phyloP scores from a whole-genome alignment of 2,797 vertebrate species.

The Emydoidea blandingii region DNA sequence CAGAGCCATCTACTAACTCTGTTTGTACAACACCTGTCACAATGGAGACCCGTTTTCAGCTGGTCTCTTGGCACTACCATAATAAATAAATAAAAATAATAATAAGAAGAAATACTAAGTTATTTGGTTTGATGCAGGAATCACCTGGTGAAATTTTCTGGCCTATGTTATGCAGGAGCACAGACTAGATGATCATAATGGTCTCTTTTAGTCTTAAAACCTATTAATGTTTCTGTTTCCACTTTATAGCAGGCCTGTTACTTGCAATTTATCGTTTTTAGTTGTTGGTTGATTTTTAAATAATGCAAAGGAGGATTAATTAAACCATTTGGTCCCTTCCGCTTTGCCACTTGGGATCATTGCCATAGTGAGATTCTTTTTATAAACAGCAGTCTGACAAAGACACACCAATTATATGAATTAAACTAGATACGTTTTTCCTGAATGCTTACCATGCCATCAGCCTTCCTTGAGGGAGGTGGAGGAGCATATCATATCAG shows the following conservation, averaged over 20 bases:
- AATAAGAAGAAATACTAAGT: not conserved
- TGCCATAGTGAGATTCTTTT: conserved; percentile 65
- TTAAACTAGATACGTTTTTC: conserved; percentile 42
- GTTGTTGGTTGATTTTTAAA: not conserved
- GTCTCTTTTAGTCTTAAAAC: not conserved
- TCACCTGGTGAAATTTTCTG: not conserved
- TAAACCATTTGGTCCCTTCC: conserved; percentile 16
- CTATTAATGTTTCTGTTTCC: not conserved
- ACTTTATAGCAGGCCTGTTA: not conserved
- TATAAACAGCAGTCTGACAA: conserved; percentile 48
- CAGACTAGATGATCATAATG: not conserved
- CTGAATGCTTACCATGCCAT: not conserved
- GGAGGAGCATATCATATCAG: not conserved
- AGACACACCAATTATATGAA: conserved; percentile 52
- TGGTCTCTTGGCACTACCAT: not conserved
- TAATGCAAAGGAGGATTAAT: conserved; percentile 31
- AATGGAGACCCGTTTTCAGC: not conserved
- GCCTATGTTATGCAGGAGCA: not conserved
- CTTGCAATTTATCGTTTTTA: not conserved
- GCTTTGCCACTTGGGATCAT: conserved; percentile 43
- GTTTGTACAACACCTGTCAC: not conserved
- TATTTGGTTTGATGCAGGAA: not conserved
- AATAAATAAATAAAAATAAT: not conserved
- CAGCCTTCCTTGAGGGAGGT: not conserved
- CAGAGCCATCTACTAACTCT: not conserved